A percentile compares a stretch with the other conserved stretches of the same genome.
These are phyloP conservation scores for Eudyptes chrysolophus DNA, from an alignment of 2,113 vertebrate genomes.

Conservation along the genomic window DNA sequence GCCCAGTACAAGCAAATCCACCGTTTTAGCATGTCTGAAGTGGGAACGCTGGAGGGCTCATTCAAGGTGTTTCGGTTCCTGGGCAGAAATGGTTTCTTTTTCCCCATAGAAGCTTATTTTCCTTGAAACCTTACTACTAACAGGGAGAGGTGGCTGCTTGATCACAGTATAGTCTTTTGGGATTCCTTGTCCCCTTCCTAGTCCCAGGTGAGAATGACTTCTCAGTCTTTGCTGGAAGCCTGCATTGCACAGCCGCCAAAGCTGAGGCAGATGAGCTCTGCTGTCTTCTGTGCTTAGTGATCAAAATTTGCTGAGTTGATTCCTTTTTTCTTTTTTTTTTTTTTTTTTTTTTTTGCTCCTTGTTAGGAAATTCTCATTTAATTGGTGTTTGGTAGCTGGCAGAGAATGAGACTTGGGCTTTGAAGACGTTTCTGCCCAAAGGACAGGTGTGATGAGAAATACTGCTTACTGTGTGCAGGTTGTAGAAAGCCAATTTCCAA, in stretches of 20 bases:
- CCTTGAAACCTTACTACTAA: not conserved
- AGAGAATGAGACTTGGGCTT: not conserved
- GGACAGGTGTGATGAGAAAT: not conserved
- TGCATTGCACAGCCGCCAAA: too few species aligned
- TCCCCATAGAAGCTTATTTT: not conserved
- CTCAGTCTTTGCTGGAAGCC: too few species aligned
- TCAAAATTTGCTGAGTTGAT: not conserved
- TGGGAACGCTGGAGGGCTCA: too few species aligned
- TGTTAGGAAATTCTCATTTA: not conserved
- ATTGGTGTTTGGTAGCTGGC: not conserved
- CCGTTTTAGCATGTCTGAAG: not conserved
- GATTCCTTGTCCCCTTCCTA: not conserved
- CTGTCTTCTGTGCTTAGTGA: not conserved
- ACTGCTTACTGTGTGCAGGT: rapidly evolving
- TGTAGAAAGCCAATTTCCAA: not conserved
- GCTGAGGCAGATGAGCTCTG: not conserved
- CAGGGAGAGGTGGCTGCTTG: not conserved
- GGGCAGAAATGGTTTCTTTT: not conserved
- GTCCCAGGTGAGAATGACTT: not conserved
- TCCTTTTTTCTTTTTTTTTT: too few species aligned
- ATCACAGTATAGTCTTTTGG: not conserved
- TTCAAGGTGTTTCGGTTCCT: not conserved
- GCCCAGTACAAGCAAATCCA: rapidly evolving
- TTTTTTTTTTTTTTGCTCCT: too few species aligned
- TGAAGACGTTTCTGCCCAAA: not conserved